Percentiles rank a stretch among this genome's conserved stretches.
Conservation (phyloP, 2,113 vertebrate species). For the Erpornis zantholeuca region DNA sequence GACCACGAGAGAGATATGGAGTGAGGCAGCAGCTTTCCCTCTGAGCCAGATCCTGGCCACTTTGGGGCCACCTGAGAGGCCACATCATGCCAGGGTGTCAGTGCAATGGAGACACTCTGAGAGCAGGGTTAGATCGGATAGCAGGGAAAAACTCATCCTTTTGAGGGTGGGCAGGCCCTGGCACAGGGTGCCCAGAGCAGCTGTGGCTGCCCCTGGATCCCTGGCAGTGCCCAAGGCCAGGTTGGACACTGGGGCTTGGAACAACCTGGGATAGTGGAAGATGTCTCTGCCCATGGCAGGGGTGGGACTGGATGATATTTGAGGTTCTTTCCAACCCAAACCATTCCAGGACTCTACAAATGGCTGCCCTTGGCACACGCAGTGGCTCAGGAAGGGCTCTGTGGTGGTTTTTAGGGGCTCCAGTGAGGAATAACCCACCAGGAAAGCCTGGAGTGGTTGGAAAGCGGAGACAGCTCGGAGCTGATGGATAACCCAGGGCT, state of each 20-base stretch:
- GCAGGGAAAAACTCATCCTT: neutral
- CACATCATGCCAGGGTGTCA: neutral
- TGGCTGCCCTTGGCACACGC: rapidly evolving
- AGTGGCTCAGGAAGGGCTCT: neutral
- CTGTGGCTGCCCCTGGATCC: neutral
- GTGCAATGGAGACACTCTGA: rapidly evolving
- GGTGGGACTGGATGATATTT: rapidly evolving
- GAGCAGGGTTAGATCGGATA: no score
- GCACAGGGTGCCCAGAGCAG: neutral
- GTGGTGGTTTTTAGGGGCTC: neutral
- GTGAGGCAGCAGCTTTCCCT: neutral
- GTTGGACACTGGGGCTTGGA: rapidly evolving
- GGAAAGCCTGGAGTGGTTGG: neutral
- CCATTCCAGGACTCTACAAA: neutral
- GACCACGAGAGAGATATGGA: neutral
- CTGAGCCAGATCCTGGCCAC: neutral
- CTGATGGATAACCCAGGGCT: neutral
- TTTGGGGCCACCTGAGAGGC: neutral
- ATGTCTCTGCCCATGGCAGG: neutral
- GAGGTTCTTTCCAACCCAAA: neutral
- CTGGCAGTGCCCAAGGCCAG: neutral
- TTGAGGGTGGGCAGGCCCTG: rapidly evolving
- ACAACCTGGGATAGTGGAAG: rapidly evolving
- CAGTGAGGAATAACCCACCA: neutral
- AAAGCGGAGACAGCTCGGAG: neutral